A percentile compares a stretch with the other conserved stretches of the same genome.
phyloP scores from a whole-genome alignment of 2,888 invertebrate species.

The Myathropa florea region DNA sequence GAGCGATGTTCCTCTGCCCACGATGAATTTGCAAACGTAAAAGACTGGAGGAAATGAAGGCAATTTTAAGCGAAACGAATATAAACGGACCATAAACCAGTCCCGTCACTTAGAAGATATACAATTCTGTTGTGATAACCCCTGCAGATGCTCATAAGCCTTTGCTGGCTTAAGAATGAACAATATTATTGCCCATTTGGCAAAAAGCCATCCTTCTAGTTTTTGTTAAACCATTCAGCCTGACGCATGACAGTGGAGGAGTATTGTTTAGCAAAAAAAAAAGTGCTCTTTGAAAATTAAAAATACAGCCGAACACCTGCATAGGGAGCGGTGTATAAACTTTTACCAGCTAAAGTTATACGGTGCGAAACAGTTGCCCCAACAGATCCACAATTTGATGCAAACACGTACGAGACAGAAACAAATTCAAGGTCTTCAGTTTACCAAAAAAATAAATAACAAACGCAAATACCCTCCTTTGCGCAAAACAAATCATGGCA shows the following conservation, averaged over 20 bases:
- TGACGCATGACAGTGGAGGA: no score
- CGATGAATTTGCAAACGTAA: neutral
- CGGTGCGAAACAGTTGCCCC: no score
- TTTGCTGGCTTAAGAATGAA: neutral
- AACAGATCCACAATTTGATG: no score
- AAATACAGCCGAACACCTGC: no score
- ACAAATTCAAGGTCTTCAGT: no score
- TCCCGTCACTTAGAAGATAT: neutral
- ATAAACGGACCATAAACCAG: neutral
- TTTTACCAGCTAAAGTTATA: no score
- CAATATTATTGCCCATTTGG: neutral
- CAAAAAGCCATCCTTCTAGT: neutral
- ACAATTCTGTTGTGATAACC: neutral
- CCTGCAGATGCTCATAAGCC: neutral
- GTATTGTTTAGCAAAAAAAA: no score
- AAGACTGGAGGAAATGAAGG: neutral
- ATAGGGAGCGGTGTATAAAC: no score
- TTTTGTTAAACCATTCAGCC: neutral
- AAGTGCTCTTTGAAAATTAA: no score
- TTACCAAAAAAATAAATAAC: neutral
- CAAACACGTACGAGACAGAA: no score
- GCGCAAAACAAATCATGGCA: neutral
- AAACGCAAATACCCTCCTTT: neutral
- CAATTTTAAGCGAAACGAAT: neutral
- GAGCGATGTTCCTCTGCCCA: neutral